Evolutionary conservation across 2,888 invertebrate genomes (phyloP).

Genomic region (Athalia cordata): DNA sequence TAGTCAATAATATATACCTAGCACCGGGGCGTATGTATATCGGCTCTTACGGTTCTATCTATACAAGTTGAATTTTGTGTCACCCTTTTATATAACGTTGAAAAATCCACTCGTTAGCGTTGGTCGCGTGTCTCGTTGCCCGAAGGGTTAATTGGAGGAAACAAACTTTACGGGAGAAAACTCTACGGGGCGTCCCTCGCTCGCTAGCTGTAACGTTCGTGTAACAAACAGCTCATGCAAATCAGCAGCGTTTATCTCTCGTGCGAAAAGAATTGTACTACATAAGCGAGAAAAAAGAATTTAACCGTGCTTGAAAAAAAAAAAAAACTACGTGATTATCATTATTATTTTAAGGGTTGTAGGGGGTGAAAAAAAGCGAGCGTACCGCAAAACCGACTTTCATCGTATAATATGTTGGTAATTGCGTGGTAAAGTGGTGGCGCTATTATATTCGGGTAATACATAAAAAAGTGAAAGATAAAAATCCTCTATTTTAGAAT

Average conservation of each 20-base stretch:
- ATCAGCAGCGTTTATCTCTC: constrained; percentile 64
- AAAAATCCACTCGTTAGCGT: constrained; percentile 63
- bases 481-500: neutral
- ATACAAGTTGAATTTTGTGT: neutral
- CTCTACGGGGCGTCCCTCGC: constrained; percentile 21
- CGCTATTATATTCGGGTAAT: neutral
- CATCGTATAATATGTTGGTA: constrained; percentile 3
- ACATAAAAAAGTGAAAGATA: neutral
- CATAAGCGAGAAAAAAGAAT: constrained; percentile 51
- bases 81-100: constrained; percentile 51
- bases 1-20: constrained; percentile 28
- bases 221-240: constrained; percentile 63
- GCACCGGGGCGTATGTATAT: constrained; percentile 29
- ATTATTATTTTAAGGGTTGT: too few species aligned
- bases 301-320: constrained; percentile 51
- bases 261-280: constrained; percentile 42
- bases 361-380: constrained; percentile 22
- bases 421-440: constrained; percentile 7
- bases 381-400: neutral
- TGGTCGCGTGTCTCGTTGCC: constrained; percentile 65
- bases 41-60: constrained; percentile 1
- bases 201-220: constrained; percentile 56
- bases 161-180: constrained; percentile 55
- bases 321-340: constrained; percentile 5
- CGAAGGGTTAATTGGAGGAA: constrained; percentile 71